Base-by-base conservation (phyloP, 2,113 vertebrate species). In the Platanista minor region DNA sequence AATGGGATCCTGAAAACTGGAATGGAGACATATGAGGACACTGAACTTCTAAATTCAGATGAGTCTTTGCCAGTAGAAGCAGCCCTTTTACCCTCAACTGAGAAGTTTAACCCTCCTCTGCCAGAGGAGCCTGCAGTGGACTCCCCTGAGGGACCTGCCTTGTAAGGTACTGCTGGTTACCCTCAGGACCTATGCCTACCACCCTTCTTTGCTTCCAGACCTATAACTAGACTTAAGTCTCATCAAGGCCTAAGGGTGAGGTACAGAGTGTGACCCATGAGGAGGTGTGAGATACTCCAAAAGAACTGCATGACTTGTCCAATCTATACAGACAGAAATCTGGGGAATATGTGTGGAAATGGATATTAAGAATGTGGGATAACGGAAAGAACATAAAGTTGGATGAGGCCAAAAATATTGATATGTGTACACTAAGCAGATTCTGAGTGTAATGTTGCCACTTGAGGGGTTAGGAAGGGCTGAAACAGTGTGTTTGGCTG, bases 361-460 rank as follows among this genome's bases (percentile, higher is more conserved):
- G 33, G 20, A 77, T 23, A 77, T 46, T 25, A 82, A 89, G 61
- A 41, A 3, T 61, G 41, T 93, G 29, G 52, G 41, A 85, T 90
- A 87, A 91, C 61, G 12, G 39, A 87, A 94, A 39, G n/a, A 94
- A 91, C 49, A 62, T 64, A 87, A 71, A 71, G 67, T 66, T 96
- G 57, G 72, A 77, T 80, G 14, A 86, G 43, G 59, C 9, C 36
- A 10, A 46, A 93, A 80, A 25, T 69, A 33, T 6, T 64, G 43
- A 31, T 64, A 64, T 36, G 20, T 39, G 27, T 33, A 61, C 23
- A 85, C 9, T 90, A 82, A 87, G 46, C 20, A 90, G 54, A 87
- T 61, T 82, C 15, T 66, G 81, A 90, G 80, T 64, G 72, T 93
- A 61, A 46, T 90, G 36, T 46, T 87, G n/a, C 54, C 59, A 88